Evolutionary conservation across 2,113 vertebrate genomes (phyloP).

Genomic region (Todiramphus chloris): DNA sequence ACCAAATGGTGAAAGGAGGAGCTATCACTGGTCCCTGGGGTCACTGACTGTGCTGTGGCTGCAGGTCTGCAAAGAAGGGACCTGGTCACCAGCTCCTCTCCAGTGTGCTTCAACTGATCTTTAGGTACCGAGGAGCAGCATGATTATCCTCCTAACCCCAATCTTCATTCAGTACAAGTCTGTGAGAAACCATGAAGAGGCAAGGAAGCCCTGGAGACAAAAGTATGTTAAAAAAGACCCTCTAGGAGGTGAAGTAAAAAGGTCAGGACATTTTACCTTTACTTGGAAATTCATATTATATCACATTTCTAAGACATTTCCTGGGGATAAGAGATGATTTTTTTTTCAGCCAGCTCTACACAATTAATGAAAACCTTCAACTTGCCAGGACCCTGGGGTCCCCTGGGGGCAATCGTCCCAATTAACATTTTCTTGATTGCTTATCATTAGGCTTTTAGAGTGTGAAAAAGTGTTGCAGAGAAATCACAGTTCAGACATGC

Average conservation of each 20-base stretch:
- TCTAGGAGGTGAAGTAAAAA: not conserved
- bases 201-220: not conserved
- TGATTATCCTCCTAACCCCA: not conserved
- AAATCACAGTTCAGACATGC: slow-evolving; percentile 54
- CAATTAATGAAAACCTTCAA: slow-evolving; percentile 49
- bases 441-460: slow-evolving; percentile 60
- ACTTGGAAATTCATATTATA: slow-evolving; percentile 21
- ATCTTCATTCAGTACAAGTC: not conserved
- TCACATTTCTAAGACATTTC: not conserved
- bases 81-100: not conserved
- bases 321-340: not conserved
- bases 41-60: not conserved
- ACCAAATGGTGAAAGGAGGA: not conserved
- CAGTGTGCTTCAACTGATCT: not conserved
- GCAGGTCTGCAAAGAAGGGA: not conserved
- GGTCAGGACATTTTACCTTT: not conserved
- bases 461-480: slow-evolving; percentile 42
- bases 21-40: not conserved
- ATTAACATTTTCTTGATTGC: slow-evolving; percentile 64
- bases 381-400: slow-evolving; percentile 14
- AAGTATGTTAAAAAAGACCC: not conserved
- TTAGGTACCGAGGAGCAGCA: not conserved
- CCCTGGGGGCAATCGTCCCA: slow-evolving; percentile 11
- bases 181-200: not conserved
- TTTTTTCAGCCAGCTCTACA: not conserved